A percentile compares a stretch with the other conserved stretches of the same genome.
Conservation (phyloP, 2,797 vertebrate species). For the Clarias fuscus region DNA sequence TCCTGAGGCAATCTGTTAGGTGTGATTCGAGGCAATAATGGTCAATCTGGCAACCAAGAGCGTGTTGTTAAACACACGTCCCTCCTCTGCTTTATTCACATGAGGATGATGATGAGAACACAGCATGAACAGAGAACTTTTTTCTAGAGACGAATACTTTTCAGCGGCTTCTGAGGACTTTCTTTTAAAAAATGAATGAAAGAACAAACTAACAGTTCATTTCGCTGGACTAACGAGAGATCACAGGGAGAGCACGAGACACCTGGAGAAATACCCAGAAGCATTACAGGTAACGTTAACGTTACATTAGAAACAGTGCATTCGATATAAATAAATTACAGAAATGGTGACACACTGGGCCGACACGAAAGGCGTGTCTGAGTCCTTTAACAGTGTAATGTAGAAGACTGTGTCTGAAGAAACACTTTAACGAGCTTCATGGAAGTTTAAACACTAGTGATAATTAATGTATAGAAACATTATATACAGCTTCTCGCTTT, state of each 20-base stretch:
- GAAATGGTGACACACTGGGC: neutral
- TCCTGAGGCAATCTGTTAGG: no score
- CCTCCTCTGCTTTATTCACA: neutral
- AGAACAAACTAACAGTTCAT: neutral
- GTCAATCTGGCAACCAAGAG: conserved; percentile 9
- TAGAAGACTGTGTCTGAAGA: neutral
- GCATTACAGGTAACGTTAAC: neutral
- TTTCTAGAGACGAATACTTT: neutral
- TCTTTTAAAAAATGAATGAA: no score
- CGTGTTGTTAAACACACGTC: neutral
- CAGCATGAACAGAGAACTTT: neutral
- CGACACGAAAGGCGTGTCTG: neutral
- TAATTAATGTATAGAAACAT: neutral
- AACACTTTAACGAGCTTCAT: neutral
- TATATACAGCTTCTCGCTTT: neutral
- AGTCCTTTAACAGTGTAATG: neutral
- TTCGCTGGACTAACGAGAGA: neutral
- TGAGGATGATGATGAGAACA: neutral
- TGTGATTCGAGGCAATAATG: neutral
- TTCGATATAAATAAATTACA: no score
- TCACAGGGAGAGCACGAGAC: neutral
- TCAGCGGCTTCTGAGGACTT: neutral
- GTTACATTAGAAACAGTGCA: neutral
- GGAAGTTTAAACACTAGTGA: neutral
- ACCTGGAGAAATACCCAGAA: neutral